Percentiles rank a stretch among this genome's conserved stretches.
Evolutionary conservation across 2,888 invertebrate genomes (phyloP).

Genomic region (Leptodirus hochenwartii): DNA sequence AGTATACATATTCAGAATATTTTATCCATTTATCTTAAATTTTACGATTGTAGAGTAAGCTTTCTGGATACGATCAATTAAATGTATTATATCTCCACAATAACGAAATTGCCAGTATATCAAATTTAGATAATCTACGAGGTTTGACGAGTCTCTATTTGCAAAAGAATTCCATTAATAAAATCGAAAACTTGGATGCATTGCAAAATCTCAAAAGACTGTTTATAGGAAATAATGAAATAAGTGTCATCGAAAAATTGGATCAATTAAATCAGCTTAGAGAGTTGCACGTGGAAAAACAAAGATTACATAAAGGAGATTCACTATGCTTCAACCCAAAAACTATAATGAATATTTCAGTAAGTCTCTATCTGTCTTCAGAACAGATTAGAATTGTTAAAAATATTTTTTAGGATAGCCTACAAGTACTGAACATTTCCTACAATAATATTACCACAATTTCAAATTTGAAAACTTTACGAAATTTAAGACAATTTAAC

Average conservation of each 20-base stretch:
- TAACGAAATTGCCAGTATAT: constrained; percentile 39
- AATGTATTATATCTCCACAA: constrained; percentile 42
- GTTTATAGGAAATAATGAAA: constrained; percentile 51
- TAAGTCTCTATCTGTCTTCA: constrained; percentile 19
- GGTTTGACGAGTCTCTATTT: constrained; percentile 49
- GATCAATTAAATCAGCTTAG: constrained; percentile 37
- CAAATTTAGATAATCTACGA: constrained; percentile 32
- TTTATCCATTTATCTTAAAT: not conserved
- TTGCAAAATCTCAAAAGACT: constrained; percentile 55
- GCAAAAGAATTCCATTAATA: constrained; percentile 62
- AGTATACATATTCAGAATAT: constrained; percentile 18
- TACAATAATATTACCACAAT: constrained; percentile 40
- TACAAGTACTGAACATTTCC: constrained; percentile 42
- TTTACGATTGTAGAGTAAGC: constrained; percentile 19
- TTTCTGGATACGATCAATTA: constrained; percentile 29
- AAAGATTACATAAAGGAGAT: constrained; percentile 34
- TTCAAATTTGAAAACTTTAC: constrained; percentile 31
- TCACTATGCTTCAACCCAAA: constrained; percentile 49
- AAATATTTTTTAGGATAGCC: constrained; percentile 29
- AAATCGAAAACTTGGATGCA: constrained; percentile 50
- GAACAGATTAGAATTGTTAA: not conserved
- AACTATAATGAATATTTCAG: constrained; percentile 37
- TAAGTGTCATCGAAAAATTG: constrained; percentile 50
- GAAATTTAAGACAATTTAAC: constrained; percentile 33
- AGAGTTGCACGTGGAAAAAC: constrained; percentile 51